Percentiles rank a stretch among this genome's conserved stretches.
phyloP scores from a whole-genome alignment of 2,797 vertebrate species.

The Menidia menidia region DNA sequence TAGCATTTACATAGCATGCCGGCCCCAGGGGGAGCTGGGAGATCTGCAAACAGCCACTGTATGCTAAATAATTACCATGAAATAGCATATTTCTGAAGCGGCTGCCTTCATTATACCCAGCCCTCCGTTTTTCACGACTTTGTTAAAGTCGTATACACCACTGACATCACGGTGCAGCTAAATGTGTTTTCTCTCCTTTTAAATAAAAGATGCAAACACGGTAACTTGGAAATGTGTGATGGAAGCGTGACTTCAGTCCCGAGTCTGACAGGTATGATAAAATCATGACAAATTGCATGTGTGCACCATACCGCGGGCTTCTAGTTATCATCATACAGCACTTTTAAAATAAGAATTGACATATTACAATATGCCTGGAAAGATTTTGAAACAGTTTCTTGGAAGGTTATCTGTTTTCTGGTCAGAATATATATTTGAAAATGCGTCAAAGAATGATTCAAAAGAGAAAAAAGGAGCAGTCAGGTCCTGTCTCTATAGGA shows the following conservation, averaged over 20 bases:
- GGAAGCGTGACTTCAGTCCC: background rate
- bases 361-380: too few species aligned
- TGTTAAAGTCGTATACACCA: conserved; percentile 22
- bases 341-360: too few species aligned
- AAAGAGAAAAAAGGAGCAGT: background rate
- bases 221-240: background rate
- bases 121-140: conserved; percentile 53
- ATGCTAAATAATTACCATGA: conserved; percentile 74
- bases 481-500: conserved; percentile 25
- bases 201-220: conserved; percentile 11
- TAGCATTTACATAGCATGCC: conserved; percentile 63
- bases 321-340: too few species aligned
- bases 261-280: background rate
- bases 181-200: conserved; percentile 4
- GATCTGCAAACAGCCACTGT: conserved; percentile 61
- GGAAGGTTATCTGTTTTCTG: too few species aligned
- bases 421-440: too few species aligned
- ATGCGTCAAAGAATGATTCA: too few species aligned
- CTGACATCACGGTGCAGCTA: conserved; percentile 6
- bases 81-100: conserved; percentile 49
- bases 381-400: too few species aligned
- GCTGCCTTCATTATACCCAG: conserved; percentile 52
- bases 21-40: conserved; percentile 43
- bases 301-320: too few species aligned
- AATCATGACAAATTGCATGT: too few species aligned